These are phyloP conservation scores for Apotomis betuletana DNA, from an alignment of 2,888 invertebrate species.

Conservation along the genomic window DNA sequence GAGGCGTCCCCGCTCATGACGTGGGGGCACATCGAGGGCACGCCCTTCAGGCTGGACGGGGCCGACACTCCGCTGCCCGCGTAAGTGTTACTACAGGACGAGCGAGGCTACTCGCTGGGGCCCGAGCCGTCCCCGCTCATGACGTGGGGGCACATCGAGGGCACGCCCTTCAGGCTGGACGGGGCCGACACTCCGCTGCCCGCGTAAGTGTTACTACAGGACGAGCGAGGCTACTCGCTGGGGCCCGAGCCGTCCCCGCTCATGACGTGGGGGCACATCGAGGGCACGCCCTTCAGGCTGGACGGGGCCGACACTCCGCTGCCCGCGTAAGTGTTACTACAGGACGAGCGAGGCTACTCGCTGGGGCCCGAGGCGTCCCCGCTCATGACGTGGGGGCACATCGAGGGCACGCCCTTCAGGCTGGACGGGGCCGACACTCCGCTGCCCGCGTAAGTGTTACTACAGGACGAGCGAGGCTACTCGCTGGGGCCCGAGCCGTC, in stretches of 20 bases:
- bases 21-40: too few relatives aligned
- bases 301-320: slow-evolving; percentile 96
- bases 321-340: slow-evolving; percentile 82
- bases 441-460: slow-evolving; percentile 80
- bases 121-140: too few relatives aligned
- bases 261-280: slow-evolving; percentile 99
- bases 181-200: too few relatives aligned
- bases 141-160: too few relatives aligned
- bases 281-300: slow-evolving; percentile 94
- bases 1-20: too few relatives aligned
- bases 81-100: too few relatives aligned
- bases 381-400: slow-evolving; percentile 99
- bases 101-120: too few relatives aligned
- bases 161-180: too few relatives aligned
- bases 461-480: neutral
- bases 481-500: slow-evolving; percentile 86
- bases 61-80: too few relatives aligned
- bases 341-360: slow-evolving; percentile 73
- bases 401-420: slow-evolving; percentile 96
- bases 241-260: slow-evolving; percentile 88
- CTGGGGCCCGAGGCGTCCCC: slow-evolving; percentile 89
- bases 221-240: slow-evolving; percentile 73
- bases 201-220: slow-evolving; percentile 77
- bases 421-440: slow-evolving; percentile 97
- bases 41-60: too few relatives aligned